phyloP scores from a whole-genome alignment of 2,113 vertebrate species.

The Dermatemys mawii region DNA sequence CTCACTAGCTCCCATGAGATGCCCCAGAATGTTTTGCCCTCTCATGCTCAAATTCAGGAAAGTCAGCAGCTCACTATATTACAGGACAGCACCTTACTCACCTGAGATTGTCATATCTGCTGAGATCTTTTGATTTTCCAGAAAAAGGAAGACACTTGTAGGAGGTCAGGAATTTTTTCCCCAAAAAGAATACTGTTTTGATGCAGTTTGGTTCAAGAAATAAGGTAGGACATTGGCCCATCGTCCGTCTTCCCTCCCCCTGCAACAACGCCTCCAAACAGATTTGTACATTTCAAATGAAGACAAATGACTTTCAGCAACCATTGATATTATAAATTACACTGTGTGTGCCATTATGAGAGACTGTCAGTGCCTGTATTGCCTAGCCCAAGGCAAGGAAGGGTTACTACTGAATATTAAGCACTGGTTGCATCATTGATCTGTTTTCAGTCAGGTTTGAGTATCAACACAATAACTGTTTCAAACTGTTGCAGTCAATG shows the following conservation, averaged over 20 bases:
- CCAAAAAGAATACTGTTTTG: not conserved
- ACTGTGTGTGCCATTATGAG: not conserved
- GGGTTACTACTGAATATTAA: not conserved
- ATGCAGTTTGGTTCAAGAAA: not conserved
- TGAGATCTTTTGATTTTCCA: not conserved
- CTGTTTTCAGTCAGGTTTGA: not conserved
- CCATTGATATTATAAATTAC: not conserved
- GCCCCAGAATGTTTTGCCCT: not conserved
- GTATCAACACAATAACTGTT: not conserved
- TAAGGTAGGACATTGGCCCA: fast-evolving
- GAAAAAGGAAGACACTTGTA: not conserved
- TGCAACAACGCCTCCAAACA: not conserved
- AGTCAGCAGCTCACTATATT: not conserved
- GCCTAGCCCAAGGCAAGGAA: not conserved
- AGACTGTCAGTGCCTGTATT: not conserved
- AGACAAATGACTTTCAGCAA: not conserved
- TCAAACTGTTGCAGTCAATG: not conserved
- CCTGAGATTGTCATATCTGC: not conserved
- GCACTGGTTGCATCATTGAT: not conserved
- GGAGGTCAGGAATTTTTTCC: not conserved
- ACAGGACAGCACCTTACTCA: not conserved
- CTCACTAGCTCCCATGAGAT: not conserved
- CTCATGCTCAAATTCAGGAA: not conserved
- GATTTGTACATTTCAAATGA: not conserved
- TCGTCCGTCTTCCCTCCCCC: not conserved